A percentile compares a stretch with the other conserved stretches of the same genome.
Conservation (phyloP, 2,797 vertebrate genomes). For the Parauchenoglanis ngamensis region DNA sequence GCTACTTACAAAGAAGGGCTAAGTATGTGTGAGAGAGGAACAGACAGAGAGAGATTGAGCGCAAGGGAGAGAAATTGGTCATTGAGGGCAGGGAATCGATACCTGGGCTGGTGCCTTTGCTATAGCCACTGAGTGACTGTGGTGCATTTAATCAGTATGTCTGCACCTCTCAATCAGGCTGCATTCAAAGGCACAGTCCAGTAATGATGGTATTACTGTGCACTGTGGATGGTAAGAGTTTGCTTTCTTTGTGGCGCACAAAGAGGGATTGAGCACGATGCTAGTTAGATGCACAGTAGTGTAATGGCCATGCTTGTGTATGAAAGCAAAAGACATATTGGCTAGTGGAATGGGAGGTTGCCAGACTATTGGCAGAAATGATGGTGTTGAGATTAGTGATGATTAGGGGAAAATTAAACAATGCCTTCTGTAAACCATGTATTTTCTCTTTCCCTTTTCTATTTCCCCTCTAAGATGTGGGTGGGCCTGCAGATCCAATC, state of each 20-base stretch:
- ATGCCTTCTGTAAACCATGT: conserved; percentile 29
- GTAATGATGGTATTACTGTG: conserved; percentile 68
- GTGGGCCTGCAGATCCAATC: conserved; percentile 92
- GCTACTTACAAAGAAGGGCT: conserved; percentile 29
- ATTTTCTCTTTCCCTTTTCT: conserved; percentile 22
- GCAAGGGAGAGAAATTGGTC: conserved; percentile 75
- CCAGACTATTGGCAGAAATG: conserved; percentile 7
- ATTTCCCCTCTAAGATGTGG: conserved; percentile 78
- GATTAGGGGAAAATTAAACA: conserved; percentile 6
- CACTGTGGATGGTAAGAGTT: conserved; percentile 53
- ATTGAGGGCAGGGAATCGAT: conserved; percentile 82
- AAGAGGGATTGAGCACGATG: conserved; percentile 53
- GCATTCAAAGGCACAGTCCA: conserved; percentile 76
- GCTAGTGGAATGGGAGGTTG: background rate
- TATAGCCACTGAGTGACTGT: conserved; percentile 74
- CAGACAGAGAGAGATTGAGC: conserved; percentile 22
- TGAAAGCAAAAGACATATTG: conserved; percentile 6
- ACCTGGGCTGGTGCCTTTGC: conserved; percentile 69
- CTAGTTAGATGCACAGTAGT: conserved; percentile 46
- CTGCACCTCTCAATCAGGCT: conserved; percentile 80
- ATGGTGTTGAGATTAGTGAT: conserved; percentile 22
- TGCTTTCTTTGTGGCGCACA: conserved; percentile 63
- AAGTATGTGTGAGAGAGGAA: conserved; percentile 32
- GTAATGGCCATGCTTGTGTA: conserved; percentile 26
- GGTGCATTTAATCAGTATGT: conserved; percentile 78